Conservation (phyloP, 2,113 vertebrate genomes). For the Electrona antarctica region DNA sequence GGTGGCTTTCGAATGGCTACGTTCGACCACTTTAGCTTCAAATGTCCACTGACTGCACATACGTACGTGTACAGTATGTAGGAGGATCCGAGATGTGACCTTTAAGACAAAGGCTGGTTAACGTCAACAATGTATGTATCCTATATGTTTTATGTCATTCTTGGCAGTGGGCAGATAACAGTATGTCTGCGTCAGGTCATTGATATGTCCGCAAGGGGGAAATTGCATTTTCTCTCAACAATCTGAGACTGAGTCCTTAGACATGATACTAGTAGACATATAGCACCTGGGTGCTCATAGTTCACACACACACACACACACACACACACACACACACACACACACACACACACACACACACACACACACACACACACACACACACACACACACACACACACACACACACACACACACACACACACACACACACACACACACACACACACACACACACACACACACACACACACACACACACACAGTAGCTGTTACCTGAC, state of each 20-base stretch:
- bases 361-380: not conserved
- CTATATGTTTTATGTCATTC: slow-evolving; percentile 1
- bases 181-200: slow-evolving; percentile 26
- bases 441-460: slow-evolving; percentile 14
- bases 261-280: too few relatives aligned
- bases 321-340: not conserved
- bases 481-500: slow-evolving; percentile 46
- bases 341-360: not conserved
- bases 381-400: not conserved
- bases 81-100: not conserved
- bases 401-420: not conserved
- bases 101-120: not conserved
- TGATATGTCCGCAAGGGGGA: slow-evolving; percentile 31
- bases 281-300: too few relatives aligned
- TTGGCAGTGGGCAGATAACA: not conserved
- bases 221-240: slow-evolving; percentile 25
- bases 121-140: not conserved
- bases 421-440: slow-evolving; percentile 6
- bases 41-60: not conserved
- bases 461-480: slow-evolving; percentile 9
- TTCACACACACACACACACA: too few relatives aligned
- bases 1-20: not conserved
- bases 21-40: not conserved
- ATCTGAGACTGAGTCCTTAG: slow-evolving; percentile 3
- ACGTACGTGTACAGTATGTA: not conserved